A percentile compares a stretch with the other conserved stretches of the same genome.
Evolutionary conservation across 2,797 vertebrate genomes (phyloP).

Genomic region (Antennarius maculatus): DNA sequence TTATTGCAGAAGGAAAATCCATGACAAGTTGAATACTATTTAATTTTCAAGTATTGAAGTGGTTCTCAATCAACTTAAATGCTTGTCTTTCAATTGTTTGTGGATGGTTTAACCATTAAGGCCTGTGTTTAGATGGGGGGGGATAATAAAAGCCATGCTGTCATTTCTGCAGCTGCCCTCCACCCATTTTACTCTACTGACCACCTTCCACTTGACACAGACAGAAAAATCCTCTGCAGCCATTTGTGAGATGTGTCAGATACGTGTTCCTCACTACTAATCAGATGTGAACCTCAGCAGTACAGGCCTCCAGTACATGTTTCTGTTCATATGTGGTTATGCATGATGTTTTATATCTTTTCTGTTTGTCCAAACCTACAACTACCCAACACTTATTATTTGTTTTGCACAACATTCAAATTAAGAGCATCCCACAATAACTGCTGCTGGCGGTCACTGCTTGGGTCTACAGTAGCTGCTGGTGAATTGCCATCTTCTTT

Average conservation of each 20-base stretch:
- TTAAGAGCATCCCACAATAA: not conserved
- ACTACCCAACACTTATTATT: not conserved
- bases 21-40: not conserved
- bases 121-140: not conserved
- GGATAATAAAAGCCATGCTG: not conserved
- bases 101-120: not conserved
- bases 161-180: conserved; percentile 3
- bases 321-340: not conserved
- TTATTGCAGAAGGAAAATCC: not conserved
- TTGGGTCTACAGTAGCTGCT: not conserved
- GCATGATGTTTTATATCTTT: not conserved
- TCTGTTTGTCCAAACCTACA: conserved; percentile 1
- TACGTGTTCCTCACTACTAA: not conserved
- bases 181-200: conserved; percentile 1
- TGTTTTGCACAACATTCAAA: conserved; percentile 1
- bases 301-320: not conserved
- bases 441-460: not conserved
- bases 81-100: not conserved
- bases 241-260: conserved; percentile 10
- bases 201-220: conserved; percentile 11
- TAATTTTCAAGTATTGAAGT: conserved; percentile 1
- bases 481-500: not conserved
- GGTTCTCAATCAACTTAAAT: not conserved
- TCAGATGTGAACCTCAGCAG: not conserved
- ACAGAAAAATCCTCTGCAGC: not conserved